These are phyloP conservation scores for Scaptomyza graminum DNA, from an alignment of 1,140 invertebrate genomes.

Conservation along the genomic window DNA sequence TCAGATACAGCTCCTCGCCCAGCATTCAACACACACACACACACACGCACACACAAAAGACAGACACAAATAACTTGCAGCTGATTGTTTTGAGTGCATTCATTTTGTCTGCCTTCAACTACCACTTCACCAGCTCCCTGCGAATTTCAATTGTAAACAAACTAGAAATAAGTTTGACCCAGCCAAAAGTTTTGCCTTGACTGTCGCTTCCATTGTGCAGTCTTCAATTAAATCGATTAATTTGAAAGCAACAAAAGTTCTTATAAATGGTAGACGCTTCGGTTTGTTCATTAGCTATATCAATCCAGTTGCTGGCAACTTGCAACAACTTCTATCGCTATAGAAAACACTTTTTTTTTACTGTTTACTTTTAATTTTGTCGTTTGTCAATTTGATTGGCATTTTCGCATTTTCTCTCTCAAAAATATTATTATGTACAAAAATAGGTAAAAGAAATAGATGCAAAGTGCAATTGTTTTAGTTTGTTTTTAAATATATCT, in stretches of 20 bases:
- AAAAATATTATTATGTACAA: not conserved
- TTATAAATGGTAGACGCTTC: slow-evolving; percentile 32
- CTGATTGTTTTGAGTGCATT: slow-evolving; percentile 58
- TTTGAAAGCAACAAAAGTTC: slow-evolving; percentile 53
- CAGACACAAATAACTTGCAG: slow-evolving; percentile 44
- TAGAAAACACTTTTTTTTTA: not conserved
- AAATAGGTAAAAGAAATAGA: not conserved
- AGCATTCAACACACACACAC: slow-evolving; percentile 11
- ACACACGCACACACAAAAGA: not conserved
- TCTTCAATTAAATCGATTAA: slow-evolving; percentile 81
- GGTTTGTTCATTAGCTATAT: slow-evolving; percentile 31
- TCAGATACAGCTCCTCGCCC: not conserved
- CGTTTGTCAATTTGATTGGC: slow-evolving; percentile 11
- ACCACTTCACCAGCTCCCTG: slow-evolving; percentile 6
- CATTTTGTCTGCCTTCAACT: slow-evolving; percentile 8
- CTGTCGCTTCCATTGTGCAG: slow-evolving; percentile 30
- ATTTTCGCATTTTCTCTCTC: not conserved
- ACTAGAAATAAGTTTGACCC: slow-evolving; percentile 54
- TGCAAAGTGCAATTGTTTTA: not conserved
- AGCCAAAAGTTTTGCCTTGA: slow-evolving; percentile 47
- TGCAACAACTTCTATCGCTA: not conserved
- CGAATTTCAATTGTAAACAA: slow-evolving; percentile 66
- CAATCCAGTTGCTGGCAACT: slow-evolving; percentile 27
- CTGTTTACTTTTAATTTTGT: not conserved
- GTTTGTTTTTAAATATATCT: no score